Evolutionary conservation across 1,140 invertebrate species (phyloP), one percentile per base, ranked within the genome.

Genomic region (Potamilus streckersoni): DNA sequence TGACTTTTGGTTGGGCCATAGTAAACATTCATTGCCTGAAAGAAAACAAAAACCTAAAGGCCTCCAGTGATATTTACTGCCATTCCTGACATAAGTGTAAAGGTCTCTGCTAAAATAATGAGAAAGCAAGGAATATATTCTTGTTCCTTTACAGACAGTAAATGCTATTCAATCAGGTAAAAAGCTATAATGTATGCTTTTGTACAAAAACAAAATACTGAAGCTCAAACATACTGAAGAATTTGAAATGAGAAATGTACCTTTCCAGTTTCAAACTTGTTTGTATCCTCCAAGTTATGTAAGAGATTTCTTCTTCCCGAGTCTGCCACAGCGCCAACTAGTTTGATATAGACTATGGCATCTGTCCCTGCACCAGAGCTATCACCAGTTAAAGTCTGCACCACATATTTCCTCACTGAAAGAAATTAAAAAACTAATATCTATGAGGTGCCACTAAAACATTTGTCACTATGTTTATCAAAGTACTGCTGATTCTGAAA

Each of bases 311-410:
- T 63, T 78, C 81, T 80, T 1, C 85, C 86, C 23, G 80, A 81
- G 71, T 88, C 83, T 19, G 82, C 83, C 20, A 80, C 66, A 31
- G 81, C 80, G n/a, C 87, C 87, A 67, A 83, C 73, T 5, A 88
- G 66, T 4, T 78, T 83, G 2, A 86, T 77, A 61, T 85, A 83
- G 8, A 86, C 83, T 76, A 77, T 79, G 16, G 83, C 84, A 71
- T 84, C 81, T 27, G 85, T 87, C 23, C 85, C 85, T 20, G 83
- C 80, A 56, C 79, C 81, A 61, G 69, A 63, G 6, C 83, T 80
- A 65, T 80, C 70, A 14, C 82, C 82, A 31, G 87, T 87, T 49
- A 81, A 73, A 16, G 81, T 82, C 77, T 83, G 76, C 17, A 88
- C 78, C 12, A 82, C 60, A 76, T 88, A 88, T 27, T 82, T 84